These are phyloP conservation scores for Chitala chitala DNA, from an alignment of 2,113 vertebrate genomes.

Conservation along the genomic window DNA sequence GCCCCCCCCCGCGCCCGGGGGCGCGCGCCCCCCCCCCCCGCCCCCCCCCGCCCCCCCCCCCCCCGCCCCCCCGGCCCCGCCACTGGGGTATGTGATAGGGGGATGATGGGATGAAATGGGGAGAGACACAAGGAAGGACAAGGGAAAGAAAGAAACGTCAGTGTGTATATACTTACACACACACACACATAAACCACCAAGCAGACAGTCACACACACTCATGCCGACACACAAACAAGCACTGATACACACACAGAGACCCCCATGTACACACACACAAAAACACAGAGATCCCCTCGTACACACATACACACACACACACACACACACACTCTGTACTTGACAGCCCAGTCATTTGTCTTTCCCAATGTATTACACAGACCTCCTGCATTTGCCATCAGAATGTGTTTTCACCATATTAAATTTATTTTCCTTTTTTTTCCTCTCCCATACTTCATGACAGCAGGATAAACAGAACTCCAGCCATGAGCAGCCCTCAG, in stretches of 20 bases:
- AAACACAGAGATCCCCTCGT: background rate
- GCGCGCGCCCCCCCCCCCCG: no score
- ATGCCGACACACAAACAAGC: background rate
- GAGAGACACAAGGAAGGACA: background rate
- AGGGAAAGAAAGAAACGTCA: background rate
- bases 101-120: background rate
- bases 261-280: background rate
- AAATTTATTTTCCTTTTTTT: conserved; percentile 22
- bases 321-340: background rate
- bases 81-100: background rate
- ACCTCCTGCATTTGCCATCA: conserved; percentile 30
- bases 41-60: no score
- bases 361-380: conserved; percentile 25
- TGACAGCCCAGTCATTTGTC: conserved; percentile 22
- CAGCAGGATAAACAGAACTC: background rate
- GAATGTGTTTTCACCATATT: conserved; percentile 29
- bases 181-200: no score
- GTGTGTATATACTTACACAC: background rate
- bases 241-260: background rate
- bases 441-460: background rate
- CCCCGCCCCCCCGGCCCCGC: no score
- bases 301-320: background rate
- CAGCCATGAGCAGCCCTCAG: background rate
- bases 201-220: background rate
- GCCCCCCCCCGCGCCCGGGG: no score